A percentile compares a stretch with the other conserved stretches of the same genome.
Evolutionary conservation across 1,140 invertebrate genomes (phyloP).

Genomic region (Brachionus paranguensis): DNA sequence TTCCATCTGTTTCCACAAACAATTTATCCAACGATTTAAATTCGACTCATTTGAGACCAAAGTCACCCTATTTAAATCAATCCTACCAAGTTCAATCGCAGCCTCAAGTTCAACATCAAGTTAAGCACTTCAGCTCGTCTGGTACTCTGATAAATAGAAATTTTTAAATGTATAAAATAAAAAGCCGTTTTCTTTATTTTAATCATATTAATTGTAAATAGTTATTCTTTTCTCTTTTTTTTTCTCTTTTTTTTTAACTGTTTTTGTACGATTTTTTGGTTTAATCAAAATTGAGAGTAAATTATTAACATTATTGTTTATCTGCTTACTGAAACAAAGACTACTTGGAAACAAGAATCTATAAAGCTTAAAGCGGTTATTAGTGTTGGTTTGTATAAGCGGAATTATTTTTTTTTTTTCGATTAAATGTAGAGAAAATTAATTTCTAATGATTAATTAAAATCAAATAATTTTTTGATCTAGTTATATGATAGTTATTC

Average conservation of each 20-base stretch:
- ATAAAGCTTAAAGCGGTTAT: neutral
- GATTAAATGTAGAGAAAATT: neutral
- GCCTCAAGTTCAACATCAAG: neutral
- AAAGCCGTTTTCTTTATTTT: slow-evolving; percentile 21
- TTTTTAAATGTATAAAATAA: slow-evolving; percentile 15
- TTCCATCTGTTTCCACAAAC: neutral
- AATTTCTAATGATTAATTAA: neutral
- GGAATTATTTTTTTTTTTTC: neutral
- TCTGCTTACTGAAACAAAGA: neutral
- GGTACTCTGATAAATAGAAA: slow-evolving; percentile 33
- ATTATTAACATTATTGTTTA: neutral
- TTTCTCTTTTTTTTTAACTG: neutral
- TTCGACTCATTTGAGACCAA: slow-evolving; percentile 18
- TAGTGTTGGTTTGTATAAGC: neutral
- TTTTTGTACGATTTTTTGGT: slow-evolving; percentile 9
- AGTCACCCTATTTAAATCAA: slow-evolving; percentile 21
- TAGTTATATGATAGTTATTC: neutral
- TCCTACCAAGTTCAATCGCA: slow-evolving; percentile 6
- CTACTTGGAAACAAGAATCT: neutral
- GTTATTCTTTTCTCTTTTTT: neutral
- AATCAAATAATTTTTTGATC: neutral
- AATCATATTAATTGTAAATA: neutral
- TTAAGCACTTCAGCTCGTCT: slow-evolving; percentile 28
- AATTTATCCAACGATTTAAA: neutral
- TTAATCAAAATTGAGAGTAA: neutral